Conservation (phyloP, 2,113 vertebrate genomes). For the Mormoops blainvillei region DNA sequence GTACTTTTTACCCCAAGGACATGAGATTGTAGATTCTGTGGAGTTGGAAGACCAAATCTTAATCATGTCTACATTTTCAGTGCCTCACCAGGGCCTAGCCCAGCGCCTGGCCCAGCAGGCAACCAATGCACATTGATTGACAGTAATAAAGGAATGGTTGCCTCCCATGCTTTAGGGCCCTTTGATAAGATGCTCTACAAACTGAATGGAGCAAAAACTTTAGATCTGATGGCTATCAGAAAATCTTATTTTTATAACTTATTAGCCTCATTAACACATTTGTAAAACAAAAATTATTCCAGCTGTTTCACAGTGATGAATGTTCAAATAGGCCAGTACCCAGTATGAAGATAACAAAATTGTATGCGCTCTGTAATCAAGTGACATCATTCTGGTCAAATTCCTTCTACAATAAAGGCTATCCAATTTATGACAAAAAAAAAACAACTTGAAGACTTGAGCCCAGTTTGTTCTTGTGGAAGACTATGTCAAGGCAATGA, state of each 20-base stretch:
- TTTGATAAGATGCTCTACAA: background rate
- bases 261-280: background rate
- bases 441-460: background rate
- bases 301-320: background rate
- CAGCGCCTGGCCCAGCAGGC: background rate
- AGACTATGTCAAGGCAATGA: background rate
- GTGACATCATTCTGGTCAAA: background rate
- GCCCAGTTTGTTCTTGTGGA: background rate
- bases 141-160: background rate
- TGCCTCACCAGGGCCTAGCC: no score
- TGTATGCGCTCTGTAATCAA: background rate
- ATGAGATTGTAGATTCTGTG: background rate
- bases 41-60: background rate
- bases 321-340: background rate
- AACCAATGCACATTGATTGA: background rate
- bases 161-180: accelerated
- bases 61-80: background rate
- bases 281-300: background rate
- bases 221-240: background rate
- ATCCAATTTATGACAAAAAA: background rate
- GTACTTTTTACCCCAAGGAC: background rate
- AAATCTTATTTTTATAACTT: background rate
- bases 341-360: background rate
- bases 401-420: background rate
- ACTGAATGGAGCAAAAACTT: background rate